Evolutionary conservation across 1,140 invertebrate genomes (phyloP).

Genomic region (Alviniconcha marisindica): DNA sequence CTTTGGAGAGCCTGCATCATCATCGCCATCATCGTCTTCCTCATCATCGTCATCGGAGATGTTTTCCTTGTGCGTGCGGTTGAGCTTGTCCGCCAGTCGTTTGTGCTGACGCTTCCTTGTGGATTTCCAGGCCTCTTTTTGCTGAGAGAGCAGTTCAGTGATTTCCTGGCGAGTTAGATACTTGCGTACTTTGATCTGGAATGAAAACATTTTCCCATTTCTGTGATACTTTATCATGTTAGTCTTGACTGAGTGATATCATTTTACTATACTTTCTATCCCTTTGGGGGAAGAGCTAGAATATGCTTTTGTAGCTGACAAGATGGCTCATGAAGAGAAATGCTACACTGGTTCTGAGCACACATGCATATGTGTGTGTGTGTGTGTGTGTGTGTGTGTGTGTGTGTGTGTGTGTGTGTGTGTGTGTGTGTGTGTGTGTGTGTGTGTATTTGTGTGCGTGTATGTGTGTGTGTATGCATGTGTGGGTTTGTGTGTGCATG

Average conservation of each 20-base stretch:
- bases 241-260: background rate
- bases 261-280: background rate
- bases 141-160: conserved; percentile 45
- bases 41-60: conserved; percentile 23
- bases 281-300: background rate
- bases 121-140: conserved; percentile 46
- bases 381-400: conserved; percentile 17
- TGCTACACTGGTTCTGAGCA: background rate
- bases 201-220: background rate
- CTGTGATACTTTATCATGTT: background rate
- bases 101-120: conserved; percentile 32
- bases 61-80: conserved; percentile 31
- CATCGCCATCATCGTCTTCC: conserved; percentile 38
- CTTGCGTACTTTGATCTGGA: conserved; percentile 36
- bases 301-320: background rate
- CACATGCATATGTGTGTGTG: background rate
- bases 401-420: conserved; percentile 2
- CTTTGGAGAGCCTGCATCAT: background rate
- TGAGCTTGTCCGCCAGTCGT: conserved; percentile 39
- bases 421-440: background rate
- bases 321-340: no score
- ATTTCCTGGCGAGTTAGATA: conserved; percentile 39
- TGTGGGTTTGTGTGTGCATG: conserved; percentile 10
- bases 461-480: background rate
- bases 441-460: conserved; percentile 15